phyloP scores from a whole-genome alignment of 2,888 invertebrate species.

The Tuta absoluta region DNA sequence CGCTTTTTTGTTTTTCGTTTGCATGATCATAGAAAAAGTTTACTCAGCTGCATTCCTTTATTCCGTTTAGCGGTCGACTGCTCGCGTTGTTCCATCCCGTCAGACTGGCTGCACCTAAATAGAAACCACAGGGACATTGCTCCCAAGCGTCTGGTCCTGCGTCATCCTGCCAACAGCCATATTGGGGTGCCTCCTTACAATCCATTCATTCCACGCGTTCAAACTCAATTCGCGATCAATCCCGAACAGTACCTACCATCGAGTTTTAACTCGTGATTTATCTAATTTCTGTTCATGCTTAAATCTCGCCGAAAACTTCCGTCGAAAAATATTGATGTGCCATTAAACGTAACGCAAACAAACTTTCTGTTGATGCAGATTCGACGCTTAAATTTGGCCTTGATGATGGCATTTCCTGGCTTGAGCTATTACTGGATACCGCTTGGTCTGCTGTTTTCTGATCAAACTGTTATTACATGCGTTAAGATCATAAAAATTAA shows the following conservation, averaged over 20 bases:
- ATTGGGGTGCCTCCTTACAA: conserved; percentile 8
- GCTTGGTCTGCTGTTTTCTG: conserved; percentile 8
- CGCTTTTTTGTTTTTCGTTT: conserved; percentile 30
- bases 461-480: background rate
- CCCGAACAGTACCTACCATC: background rate
- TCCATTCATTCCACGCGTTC: conserved; percentile 7
- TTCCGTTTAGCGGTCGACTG: conserved; percentile 71
- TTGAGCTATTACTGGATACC: conserved; percentile 18
- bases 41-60: conserved; percentile 67
- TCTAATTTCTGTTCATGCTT: background rate
- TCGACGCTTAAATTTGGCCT: conserved; percentile 48
- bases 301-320: conserved; percentile 31
- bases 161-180: conserved; percentile 57
- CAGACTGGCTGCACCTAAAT: conserved; percentile 79
- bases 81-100: conserved; percentile 71
- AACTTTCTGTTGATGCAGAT: conserved; percentile 39
- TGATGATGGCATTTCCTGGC: conserved; percentile 52
- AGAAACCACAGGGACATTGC: conserved; percentile 81
- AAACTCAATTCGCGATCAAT: background rate
- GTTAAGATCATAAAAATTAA: background rate
- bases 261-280: background rate
- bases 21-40: conserved; percentile 41
- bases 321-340: conserved; percentile 36
- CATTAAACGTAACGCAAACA: conserved; percentile 38
- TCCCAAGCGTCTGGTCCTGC: conserved; percentile 73